Evolutionary conservation across 2,888 invertebrate genomes (phyloP), one percentile per base, ranked within the genome.

Genomic region (Bugula neritina): DNA sequence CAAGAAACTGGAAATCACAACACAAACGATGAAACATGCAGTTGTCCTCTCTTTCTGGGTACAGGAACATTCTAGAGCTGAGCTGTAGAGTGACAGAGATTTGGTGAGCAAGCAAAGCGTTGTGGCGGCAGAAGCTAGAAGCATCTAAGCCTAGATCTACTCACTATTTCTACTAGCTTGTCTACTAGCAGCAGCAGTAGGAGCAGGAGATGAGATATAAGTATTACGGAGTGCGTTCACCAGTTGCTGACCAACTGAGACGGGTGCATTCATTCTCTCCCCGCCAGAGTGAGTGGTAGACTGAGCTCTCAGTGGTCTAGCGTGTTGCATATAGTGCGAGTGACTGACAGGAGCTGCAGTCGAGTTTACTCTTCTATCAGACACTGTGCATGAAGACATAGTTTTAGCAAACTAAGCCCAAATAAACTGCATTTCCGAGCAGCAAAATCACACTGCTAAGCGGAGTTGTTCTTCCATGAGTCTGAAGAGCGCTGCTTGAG

Each of bases 131-230:
- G 55, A 5, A 23, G 23, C 5, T 23, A 25, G 10, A 17, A 17
- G 55, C 55, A 55, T 17, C 55, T 55, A 55, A 5, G 55, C 55
- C 55, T 55, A 55, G 55, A 3, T 29, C 63, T 63, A 63, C 63
- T 63, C 63, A 63, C 63, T 63, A 63, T 63, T 63, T 63, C 63
- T 63, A 63, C 63, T 63, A 43, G 43, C 43, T 43, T 5, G 43
- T 63, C 63, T 63, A 63, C 31, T 63, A 27, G 63, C 29, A 25
- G 31, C 25, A 63, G 63, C 31, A 31, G 63, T 63, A 63, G 63
- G 25, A 34, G 63, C 27, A 63, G 63, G 27, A 31, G 55, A 55
- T 55, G 63, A 63, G 21, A 63, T 63, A 27, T 3, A 31, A 27
- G 63, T 63, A 31, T 63, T 63, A 63, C 63, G 63, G 5, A 63